Conservation (phyloP, 2,113 vertebrate genomes). For the Chaetodon auriga region DNA sequence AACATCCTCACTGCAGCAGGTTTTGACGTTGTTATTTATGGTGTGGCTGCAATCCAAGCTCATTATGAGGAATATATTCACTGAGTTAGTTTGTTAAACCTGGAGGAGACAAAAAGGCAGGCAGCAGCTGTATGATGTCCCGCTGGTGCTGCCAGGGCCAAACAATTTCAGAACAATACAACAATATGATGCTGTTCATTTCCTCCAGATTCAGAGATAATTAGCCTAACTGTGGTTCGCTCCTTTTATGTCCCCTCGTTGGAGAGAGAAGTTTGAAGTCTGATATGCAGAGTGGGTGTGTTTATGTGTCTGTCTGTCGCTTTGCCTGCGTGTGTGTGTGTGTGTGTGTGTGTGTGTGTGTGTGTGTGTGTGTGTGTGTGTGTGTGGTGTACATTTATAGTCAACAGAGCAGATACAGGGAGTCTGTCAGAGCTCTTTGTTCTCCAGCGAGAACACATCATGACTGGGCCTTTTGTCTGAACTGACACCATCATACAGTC, state of each 20-base stretch:
- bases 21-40: conserved; percentile 48
- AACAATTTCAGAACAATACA: conserved; percentile 45
- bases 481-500: conserved; percentile 68
- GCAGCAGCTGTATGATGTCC: conserved; percentile 41
- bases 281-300: conserved; percentile 44
- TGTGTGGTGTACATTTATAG: conserved; percentile 63
- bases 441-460: conserved; percentile 66
- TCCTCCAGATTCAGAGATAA: conserved; percentile 65
- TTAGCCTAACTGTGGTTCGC: conserved; percentile 58
- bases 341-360: conserved; percentile 38
- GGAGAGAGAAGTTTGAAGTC: conserved; percentile 57
- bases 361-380: conserved; percentile 28
- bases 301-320: conserved; percentile 33
- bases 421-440: conserved; percentile 79
- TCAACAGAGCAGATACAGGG: conserved; percentile 59
- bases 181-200: conserved; percentile 48
- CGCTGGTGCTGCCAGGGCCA: conserved; percentile 28
- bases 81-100: conserved; percentile 42
- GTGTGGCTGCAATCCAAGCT: conserved; percentile 31
- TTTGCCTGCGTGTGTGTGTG: conserved; percentile 1
- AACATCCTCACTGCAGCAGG: conserved; percentile 34
- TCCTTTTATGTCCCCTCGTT: conserved; percentile 48
- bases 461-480: conserved; percentile 75
- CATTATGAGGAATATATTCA: conserved; percentile 54
- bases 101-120: conserved; percentile 44